Evolutionary conservation across 2,797 vertebrate genomes (phyloP), one percentile per base, ranked within the genome.

Genomic region (Sebastes trivittatus): DNA sequence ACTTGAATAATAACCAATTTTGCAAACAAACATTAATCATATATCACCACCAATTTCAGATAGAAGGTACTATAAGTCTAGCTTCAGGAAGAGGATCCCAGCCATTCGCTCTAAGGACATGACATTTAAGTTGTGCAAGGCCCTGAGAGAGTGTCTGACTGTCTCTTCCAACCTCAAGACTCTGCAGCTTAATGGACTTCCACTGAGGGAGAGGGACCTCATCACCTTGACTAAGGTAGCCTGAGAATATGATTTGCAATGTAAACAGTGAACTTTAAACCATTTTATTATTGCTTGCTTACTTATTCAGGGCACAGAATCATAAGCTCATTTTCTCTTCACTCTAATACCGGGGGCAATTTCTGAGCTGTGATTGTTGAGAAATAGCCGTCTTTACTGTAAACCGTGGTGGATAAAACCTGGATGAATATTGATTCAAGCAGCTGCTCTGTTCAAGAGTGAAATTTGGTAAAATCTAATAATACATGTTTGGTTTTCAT

Each of bases 201-300:
- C 96, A 34, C 93, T 99, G 77, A 96, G 97, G 87, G 96, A 97
- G 83, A 94, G 95, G 93, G 98, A 99, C 86, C 96, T 99, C 81
- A 93, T 93, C 25, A 69, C 90, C 56, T 90, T 99, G 86, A 96
- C 97, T 87, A 97, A 98, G 96, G 98, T 98, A 92, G 11, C 30
- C 3, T 6, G 0, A 70, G 2, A 56, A 8, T 67, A 18, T 22
- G 4, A 60, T 46, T 65, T 70, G 1, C n/a, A 71, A 0, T 36
- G 7, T 13, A 27, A 61, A 54, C 20, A 56, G 18, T 27, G 13
- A 36, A 2, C 3, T 30, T 72, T 36, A 11, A 60, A n/a, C 14
- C 36, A 16, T 64, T 11, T 6, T 25, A 29, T 69, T 34, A 7
- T 36, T 29, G 1, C 14, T 58, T 69, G 34, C 20, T 16, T 27